Percentiles rank a stretch among this genome's conserved stretches.
Conservation (phyloP, 2,113 vertebrate genomes). For the Ceuthmochares aereus region DNA sequence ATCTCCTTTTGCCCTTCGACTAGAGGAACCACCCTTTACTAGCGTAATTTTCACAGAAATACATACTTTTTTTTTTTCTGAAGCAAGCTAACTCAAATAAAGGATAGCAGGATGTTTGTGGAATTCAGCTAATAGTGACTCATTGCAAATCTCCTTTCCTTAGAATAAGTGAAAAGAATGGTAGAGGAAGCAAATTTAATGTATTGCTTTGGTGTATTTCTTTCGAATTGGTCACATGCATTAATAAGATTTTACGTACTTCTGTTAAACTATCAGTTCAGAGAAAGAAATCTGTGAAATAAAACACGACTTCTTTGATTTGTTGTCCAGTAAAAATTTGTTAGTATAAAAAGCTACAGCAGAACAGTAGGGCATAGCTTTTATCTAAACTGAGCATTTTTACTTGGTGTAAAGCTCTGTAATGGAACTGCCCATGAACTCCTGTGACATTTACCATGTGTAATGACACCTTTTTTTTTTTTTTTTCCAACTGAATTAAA, state of each 20-base stretch:
- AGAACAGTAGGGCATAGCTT: not conserved
- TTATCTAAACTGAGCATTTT: conserved; percentile 7
- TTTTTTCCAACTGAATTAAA: conserved; percentile 3
- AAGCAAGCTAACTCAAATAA: not conserved
- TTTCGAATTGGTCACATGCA: fast-evolving
- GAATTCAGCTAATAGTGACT: not conserved
- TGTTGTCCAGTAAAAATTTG: not conserved
- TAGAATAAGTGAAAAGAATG: not conserved
- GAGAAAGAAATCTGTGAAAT: not conserved
- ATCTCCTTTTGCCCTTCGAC: not conserved
- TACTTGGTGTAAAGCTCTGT: not conserved
- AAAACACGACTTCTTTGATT: not conserved
- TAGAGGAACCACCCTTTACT: not conserved
- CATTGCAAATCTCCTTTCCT: not conserved
- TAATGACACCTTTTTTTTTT: not conserved
- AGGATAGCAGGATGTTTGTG: not conserved
- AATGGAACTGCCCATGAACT: not conserved
- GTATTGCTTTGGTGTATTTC: not conserved
- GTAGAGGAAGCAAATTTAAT: not conserved
- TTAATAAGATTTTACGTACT: not conserved
- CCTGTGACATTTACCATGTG: not conserved
- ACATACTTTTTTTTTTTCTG: not conserved
- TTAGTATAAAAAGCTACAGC: not conserved
- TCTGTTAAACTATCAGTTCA: not conserved
- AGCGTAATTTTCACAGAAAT: not conserved